These are phyloP conservation scores for Plebejus argus DNA, from an alignment of 2,888 invertebrate genomes.

Conservation along the genomic window DNA sequence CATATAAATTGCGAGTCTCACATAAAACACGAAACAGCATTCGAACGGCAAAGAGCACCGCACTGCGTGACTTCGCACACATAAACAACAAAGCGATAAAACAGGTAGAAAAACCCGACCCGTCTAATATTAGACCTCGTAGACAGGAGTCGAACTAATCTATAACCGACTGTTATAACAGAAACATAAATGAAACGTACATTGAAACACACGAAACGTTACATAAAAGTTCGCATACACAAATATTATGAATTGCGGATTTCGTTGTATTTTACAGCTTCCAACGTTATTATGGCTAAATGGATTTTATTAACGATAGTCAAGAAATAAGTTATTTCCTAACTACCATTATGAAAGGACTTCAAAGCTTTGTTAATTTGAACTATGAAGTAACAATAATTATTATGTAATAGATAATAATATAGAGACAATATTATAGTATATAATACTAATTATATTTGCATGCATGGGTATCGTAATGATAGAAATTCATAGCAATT, in stretches of 20 bases:
- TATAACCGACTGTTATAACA: conserved; percentile 9
- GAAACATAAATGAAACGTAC: background rate
- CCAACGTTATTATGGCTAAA: too few species aligned
- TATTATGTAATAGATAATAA: too few species aligned
- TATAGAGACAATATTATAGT: background rate
- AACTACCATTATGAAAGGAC: too few species aligned
- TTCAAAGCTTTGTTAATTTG: too few species aligned
- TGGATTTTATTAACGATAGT: too few species aligned
- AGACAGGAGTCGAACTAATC: conserved; percentile 52
- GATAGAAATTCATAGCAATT: conserved; percentile 35
- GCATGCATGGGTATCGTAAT: background rate
- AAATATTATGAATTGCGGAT: background rate
- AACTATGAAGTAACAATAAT: background rate
- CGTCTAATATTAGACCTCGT: conserved; percentile 59
- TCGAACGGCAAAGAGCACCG: conserved; percentile 60
- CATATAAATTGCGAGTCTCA: conserved; percentile 48
- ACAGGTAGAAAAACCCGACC: conserved; percentile 64
- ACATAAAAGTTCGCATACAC: background rate
- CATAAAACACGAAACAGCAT: conserved; percentile 55
- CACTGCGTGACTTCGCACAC: conserved; percentile 65
- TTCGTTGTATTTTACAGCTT: too few species aligned
- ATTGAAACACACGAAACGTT: background rate
- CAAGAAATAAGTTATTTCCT: too few species aligned
- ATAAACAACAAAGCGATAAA: conserved; percentile 59
- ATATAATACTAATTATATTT: background rate